Conservation (phyloP, 2,113 vertebrate genomes). For the Limanda limanda region DNA sequence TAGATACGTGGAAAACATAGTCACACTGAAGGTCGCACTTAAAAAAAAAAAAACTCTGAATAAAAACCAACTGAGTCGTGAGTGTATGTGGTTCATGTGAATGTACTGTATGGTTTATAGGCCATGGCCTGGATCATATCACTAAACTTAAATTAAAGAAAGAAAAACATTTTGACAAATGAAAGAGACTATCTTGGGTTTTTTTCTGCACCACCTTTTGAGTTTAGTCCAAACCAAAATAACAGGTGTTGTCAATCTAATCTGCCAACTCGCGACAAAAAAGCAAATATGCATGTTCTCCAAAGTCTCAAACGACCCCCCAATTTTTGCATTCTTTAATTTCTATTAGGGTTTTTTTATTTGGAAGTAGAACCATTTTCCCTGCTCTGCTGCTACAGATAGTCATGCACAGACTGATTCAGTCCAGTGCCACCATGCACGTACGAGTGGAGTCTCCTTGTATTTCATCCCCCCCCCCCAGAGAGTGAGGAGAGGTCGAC, state of each 20-base stretch:
- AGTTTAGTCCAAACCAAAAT: no score
- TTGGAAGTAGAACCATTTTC: background rate
- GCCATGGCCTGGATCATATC: background rate
- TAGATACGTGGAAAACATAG: slow-evolving; percentile 1
- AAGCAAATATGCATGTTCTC: background rate
- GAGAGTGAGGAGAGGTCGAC: slow-evolving; percentile 46
- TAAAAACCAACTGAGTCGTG: background rate
- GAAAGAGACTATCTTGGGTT: no score
- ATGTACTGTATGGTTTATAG: background rate
- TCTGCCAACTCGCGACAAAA: no score
- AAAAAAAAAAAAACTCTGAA: background rate
- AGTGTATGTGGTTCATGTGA: background rate
- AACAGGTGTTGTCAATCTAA: no score
- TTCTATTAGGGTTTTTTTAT: background rate
- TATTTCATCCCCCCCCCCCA: background rate
- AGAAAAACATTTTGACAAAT: no score
- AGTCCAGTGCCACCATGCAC: background rate
- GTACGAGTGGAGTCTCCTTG: slow-evolving; percentile 17
- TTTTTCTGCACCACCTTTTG: no score
- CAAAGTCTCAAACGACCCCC: background rate
- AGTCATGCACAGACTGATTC: no score
- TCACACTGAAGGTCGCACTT: slow-evolving; percentile 1
- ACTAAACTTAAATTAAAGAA: no score
- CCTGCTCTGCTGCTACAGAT: no score
- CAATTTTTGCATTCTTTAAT: background rate